Percentiles rank a stretch among this genome's conserved stretches.
Evolutionary conservation across 2,797 vertebrate species (phyloP).

Genomic region (Poeciliopsis gracilis): DNA sequence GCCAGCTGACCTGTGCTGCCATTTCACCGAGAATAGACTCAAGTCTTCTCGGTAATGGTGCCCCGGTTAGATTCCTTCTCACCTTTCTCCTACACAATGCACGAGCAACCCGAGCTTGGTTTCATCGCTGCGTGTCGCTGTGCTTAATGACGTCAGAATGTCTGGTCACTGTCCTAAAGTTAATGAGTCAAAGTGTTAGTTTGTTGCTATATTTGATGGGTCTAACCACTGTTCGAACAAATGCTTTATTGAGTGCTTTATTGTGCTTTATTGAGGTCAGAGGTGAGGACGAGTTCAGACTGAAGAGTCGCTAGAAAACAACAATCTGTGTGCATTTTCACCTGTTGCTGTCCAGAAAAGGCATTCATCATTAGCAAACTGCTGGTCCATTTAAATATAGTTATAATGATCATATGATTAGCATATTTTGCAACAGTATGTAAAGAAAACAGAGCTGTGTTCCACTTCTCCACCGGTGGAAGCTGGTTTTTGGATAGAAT

Average conservation of each 20-base stretch:
- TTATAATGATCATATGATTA: background rate
- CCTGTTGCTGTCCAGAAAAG: slow-evolving; percentile 27
- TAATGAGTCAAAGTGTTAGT: slow-evolving; percentile 34
- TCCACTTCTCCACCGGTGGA: background rate
- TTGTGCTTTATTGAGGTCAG: background rate
- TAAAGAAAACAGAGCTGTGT: background rate
- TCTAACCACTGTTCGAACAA: background rate
- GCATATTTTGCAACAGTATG: background rate
- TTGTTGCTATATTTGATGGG: slow-evolving; percentile 17
- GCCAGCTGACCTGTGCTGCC: slow-evolving; percentile 51
- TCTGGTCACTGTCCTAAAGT: slow-evolving; percentile 73
- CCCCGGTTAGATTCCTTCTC: slow-evolving; percentile 81
- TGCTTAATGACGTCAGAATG: slow-evolving; percentile 78
- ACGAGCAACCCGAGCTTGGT: slow-evolving; percentile 73
- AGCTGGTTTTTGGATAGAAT: background rate
- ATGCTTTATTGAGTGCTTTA: background rate
- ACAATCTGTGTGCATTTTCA: background rate
- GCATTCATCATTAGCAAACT: slow-evolving; percentile 25
- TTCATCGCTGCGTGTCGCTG: slow-evolving; percentile 75
- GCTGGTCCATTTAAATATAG: background rate
- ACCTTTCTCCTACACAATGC: slow-evolving; percentile 81
- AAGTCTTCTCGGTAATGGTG: slow-evolving; percentile 55
- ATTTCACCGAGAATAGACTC: slow-evolving; percentile 60
- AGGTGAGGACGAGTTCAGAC: background rate
- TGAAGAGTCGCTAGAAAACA: background rate